These are phyloP conservation scores for Callithrix jacchus DNA, from an alignment of 2,113 vertebrate genomes.

Conservation along the genomic window DNA sequence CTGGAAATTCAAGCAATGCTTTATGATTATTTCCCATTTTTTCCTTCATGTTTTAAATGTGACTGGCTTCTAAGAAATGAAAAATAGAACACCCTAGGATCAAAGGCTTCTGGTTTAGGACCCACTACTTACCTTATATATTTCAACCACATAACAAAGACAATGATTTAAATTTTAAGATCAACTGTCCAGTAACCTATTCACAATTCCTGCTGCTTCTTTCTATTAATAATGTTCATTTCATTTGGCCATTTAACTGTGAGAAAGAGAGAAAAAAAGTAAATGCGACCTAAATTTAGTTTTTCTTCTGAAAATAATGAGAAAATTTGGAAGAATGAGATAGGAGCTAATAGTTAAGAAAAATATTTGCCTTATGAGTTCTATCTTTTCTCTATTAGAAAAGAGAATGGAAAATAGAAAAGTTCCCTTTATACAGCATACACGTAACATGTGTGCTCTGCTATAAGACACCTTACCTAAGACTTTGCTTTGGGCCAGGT, in stretches of 20 bases:
- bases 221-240: not conserved
- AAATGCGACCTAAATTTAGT: not conserved
- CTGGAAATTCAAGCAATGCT: conserved; percentile 35
- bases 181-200: not conserved
- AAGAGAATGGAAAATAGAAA: not conserved
- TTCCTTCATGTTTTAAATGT: conserved; percentile 50
- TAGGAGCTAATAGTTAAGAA: conserved; percentile 11
- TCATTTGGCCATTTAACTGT: not conserved
- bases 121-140: not conserved
- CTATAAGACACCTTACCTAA: not conserved
- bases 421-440: not conserved
- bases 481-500: not conserved
- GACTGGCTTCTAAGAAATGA: conserved; percentile 11
- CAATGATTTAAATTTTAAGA: not conserved
- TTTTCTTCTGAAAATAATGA: conserved; percentile 11
- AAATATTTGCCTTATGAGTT: not conserved
- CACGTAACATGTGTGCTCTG: not conserved
- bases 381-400: conserved; percentile 20
- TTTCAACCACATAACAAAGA: conserved; percentile 7
- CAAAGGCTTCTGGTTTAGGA: not conserved
- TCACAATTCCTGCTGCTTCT: not conserved
- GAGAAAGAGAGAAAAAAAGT: not conserved
- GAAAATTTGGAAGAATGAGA: not conserved
- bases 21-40: conserved; percentile 10
- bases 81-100: conserved; percentile 15